These are phyloP conservation scores for Caiman crocodilus DNA, from an alignment of 2,797 vertebrate species.

Conservation along the genomic window DNA sequence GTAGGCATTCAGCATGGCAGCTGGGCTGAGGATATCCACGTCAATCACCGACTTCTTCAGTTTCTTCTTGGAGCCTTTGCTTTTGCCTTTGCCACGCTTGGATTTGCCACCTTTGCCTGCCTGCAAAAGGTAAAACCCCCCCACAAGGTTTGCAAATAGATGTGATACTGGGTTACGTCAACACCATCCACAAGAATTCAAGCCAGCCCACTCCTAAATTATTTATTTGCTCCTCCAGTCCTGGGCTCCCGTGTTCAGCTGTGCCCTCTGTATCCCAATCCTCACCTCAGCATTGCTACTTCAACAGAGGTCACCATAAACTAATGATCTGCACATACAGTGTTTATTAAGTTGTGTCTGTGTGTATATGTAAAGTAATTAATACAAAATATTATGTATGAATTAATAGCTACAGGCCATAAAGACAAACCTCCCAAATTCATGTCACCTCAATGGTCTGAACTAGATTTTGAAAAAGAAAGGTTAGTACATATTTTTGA, in stretches of 20 bases:
- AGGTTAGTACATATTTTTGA: background rate
- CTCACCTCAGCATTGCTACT: fast-evolving
- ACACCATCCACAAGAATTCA: background rate
- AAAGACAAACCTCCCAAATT: background rate
- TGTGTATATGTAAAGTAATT: background rate
- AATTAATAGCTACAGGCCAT: background rate
- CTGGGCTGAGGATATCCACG: slow-evolving; percentile 85
- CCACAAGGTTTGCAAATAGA: background rate
- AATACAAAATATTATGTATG: background rate
- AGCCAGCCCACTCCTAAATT: background rate
- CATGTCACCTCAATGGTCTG: background rate
- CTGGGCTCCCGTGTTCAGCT: background rate
- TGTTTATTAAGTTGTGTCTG: no score
- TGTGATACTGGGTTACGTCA: background rate
- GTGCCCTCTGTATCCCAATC: background rate
- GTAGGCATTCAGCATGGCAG: slow-evolving; percentile 88
- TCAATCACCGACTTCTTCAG: slow-evolving; percentile 70
- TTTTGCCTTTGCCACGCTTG: slow-evolving; percentile 78
- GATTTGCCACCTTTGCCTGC: slow-evolving; percentile 78
- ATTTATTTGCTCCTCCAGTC: background rate
- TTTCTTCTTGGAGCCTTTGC: slow-evolving; percentile 63
- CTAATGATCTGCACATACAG: no score
- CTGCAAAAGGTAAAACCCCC: slow-evolving; percentile 65
- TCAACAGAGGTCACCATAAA: background rate
- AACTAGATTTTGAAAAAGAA: background rate